Conservation (phyloP, 1,140 invertebrate genomes). For the Tetragonula clypearis region DNA sequence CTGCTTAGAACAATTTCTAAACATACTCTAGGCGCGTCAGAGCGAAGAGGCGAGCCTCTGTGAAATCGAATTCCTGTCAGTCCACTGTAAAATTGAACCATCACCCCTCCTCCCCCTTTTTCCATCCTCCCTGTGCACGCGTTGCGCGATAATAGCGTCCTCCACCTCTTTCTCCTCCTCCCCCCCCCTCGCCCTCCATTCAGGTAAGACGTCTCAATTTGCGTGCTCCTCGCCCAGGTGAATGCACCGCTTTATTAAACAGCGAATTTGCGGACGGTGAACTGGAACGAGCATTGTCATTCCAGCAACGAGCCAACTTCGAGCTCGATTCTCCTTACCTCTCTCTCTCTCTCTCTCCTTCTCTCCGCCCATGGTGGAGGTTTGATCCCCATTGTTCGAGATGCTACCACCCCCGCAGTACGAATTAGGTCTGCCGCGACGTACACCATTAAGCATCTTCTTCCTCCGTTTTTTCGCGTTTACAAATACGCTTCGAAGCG, state of each 20-base stretch:
- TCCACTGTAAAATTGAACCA: conserved; percentile 10
- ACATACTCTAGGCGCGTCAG: background rate
- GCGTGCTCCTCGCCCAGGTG: conserved; percentile 4
- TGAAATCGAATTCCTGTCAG: conserved; percentile 28
- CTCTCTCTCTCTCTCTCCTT: background rate
- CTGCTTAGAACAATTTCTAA: background rate
- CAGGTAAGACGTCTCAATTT: conserved; percentile 34
- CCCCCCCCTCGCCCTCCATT: background rate
- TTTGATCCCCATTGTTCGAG: conserved; percentile 28
- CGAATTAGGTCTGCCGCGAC: background rate
- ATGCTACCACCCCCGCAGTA: background rate
- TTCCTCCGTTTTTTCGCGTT: background rate
- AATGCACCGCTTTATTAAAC: conserved; percentile 21
- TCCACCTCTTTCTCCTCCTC: background rate
- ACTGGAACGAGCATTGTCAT: conserved; percentile 26
- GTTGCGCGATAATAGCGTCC: background rate
- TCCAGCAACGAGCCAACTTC: conserved; percentile 15
- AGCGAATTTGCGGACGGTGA: background rate
- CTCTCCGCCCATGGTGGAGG: no score
- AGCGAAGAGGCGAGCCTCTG: background rate
- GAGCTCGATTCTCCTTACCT: conserved; percentile 7
- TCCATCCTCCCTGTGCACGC: background rate
- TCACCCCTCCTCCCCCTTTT: background rate
- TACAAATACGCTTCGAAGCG: background rate
- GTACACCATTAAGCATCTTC: conserved; percentile 14